Percentiles rank a stretch among this genome's conserved stretches.
phyloP scores from a whole-genome alignment of 2,888 invertebrate species.

The Nemurella pictetii region DNA sequence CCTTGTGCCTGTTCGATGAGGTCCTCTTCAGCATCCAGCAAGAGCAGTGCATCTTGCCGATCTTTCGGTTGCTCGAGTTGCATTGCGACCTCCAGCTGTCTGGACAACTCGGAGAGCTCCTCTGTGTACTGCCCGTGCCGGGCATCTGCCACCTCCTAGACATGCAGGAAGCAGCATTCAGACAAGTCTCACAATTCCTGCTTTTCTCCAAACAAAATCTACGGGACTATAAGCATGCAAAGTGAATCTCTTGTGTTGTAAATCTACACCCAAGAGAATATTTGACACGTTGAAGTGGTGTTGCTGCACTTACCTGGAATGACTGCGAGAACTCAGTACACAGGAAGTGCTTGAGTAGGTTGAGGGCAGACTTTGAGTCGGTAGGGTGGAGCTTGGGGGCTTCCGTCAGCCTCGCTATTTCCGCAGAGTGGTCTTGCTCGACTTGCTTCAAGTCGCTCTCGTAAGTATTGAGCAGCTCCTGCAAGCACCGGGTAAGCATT shows the following conservation, averaged over 20 bases:
- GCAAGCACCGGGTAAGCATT: too few species aligned
- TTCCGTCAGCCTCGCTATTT: background rate
- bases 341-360: background rate
- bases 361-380: background rate
- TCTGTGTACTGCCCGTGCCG: background rate
- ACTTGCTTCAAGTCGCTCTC: background rate
- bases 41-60: background rate
- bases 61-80: background rate
- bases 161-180: background rate
- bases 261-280: too few species aligned
- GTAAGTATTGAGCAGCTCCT: background rate
- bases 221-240: too few species aligned
- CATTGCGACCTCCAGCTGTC: conserved; percentile 2
- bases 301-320: conserved; percentile 1
- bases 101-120: background rate
- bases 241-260: too few species aligned
- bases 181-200: too few species aligned
- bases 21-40: conserved; percentile 27
- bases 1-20: conserved; percentile 25
- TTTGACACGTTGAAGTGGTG: too few species aligned
- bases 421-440: background rate
- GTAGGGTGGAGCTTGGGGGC: background rate
- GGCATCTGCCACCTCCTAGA: background rate
- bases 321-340: conserved; percentile 1
- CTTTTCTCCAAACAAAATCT: too few species aligned